phyloP scores from a whole-genome alignment of 1,140 invertebrate genomes.

The Megathymus violae region DNA sequence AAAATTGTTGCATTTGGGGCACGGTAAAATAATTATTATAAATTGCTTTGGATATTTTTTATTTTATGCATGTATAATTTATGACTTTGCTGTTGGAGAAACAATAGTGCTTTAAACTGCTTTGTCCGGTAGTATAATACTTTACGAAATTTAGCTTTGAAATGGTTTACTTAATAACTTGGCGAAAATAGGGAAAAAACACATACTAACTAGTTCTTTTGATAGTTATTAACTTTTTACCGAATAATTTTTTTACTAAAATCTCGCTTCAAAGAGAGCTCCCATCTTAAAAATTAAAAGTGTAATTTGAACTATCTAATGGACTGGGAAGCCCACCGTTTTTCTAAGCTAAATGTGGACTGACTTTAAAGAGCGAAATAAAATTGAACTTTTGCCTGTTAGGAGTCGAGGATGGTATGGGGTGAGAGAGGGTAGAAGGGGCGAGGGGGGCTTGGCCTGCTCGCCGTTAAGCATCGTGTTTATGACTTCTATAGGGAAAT shows the following conservation, averaged over 20 bases:
- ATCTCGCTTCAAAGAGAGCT: conserved; percentile 46
- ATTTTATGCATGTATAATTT: conserved; percentile 36
- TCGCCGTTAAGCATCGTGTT: conserved; percentile 67
- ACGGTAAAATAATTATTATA: conserved; percentile 78
- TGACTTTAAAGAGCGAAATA: conserved; percentile 62
- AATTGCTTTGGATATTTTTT: conserved; percentile 74
- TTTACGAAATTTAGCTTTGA: too few relatives aligned
- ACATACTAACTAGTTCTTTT: not conserved
- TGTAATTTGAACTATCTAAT: conserved; percentile 71
- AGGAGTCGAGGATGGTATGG: conserved; percentile 18
- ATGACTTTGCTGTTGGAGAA: not conserved
- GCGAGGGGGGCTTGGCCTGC: too few relatives aligned
- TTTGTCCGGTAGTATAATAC: too few relatives aligned
- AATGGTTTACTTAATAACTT: conserved; percentile 15
- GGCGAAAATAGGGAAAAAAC: too few relatives aligned
- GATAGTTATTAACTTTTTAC: conserved; percentile 25
- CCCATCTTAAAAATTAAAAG: conserved; percentile 69
- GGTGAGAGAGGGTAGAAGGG: conserved; percentile 18
- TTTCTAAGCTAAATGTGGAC: conserved; percentile 54
- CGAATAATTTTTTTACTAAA: conserved; percentile 31
- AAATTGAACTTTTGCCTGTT: conserved; percentile 70
- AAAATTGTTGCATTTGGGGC: conserved; percentile 59
- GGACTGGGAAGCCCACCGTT: conserved; percentile 66
- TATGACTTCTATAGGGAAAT: conserved; percentile 83
- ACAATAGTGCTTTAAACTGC: not conserved